Percentiles rank a stretch among this genome's conserved stretches.
Conservation (phyloP, 2,113 vertebrate species). For the Electrona antarctica region DNA sequence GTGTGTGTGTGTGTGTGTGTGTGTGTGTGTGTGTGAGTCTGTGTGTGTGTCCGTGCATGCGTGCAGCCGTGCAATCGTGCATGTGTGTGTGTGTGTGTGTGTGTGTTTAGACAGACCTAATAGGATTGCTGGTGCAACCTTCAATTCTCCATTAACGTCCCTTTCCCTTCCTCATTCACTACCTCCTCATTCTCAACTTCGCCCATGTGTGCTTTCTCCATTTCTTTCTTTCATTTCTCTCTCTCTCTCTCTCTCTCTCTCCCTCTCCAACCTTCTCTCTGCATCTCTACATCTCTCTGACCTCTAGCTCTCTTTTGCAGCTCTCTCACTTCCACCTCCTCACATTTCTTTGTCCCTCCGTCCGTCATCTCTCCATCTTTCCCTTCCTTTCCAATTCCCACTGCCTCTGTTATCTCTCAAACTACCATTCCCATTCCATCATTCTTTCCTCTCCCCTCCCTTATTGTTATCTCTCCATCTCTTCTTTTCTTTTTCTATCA, state of each 20-base stretch:
- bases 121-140: constrained; percentile 50
- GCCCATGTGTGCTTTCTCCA: too few species aligned
- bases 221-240: neutral
- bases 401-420: too few species aligned
- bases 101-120: constrained; percentile 18
- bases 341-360: neutral
- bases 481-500: neutral
- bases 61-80: too few species aligned
- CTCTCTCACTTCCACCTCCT: too few species aligned
- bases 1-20: constrained; percentile 7
- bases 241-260: constrained; percentile 25
- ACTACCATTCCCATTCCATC: too few species aligned
- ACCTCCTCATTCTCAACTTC: too few species aligned
- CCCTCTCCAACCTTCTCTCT: neutral
- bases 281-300: too few species aligned
- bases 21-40: constrained; percentile 3
- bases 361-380: too few species aligned
- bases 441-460: neutral
- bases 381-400: too few species aligned
- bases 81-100: constrained; percentile 16
- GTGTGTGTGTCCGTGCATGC: too few species aligned
- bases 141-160: constrained; percentile 39
- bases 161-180: neutral
- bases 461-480: neutral
- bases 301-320: neutral